Evolutionary conservation across 2,888 invertebrate genomes (phyloP).

Genomic region (Hipparchia sbordonii): DNA sequence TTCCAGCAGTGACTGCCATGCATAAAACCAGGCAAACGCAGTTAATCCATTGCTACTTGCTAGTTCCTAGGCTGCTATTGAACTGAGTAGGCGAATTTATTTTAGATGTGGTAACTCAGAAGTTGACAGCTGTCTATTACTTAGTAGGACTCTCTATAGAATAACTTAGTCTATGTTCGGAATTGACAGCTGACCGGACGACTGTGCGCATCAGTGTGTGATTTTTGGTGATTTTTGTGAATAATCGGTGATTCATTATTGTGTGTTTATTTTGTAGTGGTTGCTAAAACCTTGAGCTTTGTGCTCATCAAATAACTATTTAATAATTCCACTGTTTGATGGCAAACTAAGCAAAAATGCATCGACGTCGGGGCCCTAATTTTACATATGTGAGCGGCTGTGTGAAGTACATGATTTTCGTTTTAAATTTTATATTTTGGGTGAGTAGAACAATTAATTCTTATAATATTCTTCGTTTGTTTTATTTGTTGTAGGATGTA

Average conservation of each 20-base stretch:
- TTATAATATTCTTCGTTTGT: background rate
- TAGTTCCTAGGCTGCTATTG: no score
- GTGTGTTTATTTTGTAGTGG: background rate
- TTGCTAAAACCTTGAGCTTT: background rate
- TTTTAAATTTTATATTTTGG: conserved; percentile 95
- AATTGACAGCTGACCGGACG: no score
- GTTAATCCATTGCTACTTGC: no score
- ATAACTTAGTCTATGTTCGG: no score
- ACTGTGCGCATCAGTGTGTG: background rate
- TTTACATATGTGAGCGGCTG: conserved; percentile 93
- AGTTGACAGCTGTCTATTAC: no score
- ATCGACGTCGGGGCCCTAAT: conserved; percentile 86
- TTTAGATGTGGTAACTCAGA: no score
- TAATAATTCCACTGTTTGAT: background rate
- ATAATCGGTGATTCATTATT: background rate
- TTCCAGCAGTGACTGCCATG: no score
- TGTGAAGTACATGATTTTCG: conserved; percentile 95
- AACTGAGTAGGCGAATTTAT: no score
- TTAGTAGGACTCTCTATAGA: no score
- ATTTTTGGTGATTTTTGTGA: background rate
- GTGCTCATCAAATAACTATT: background rate
- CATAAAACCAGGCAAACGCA: no score
- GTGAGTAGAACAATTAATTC: conserved; percentile 79
- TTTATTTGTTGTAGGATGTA: background rate
- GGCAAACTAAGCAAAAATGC: conserved; percentile 66